These are phyloP conservation scores for Myiagra hebetior DNA, from an alignment of 2,113 vertebrate species.

Conservation along the genomic window DNA sequence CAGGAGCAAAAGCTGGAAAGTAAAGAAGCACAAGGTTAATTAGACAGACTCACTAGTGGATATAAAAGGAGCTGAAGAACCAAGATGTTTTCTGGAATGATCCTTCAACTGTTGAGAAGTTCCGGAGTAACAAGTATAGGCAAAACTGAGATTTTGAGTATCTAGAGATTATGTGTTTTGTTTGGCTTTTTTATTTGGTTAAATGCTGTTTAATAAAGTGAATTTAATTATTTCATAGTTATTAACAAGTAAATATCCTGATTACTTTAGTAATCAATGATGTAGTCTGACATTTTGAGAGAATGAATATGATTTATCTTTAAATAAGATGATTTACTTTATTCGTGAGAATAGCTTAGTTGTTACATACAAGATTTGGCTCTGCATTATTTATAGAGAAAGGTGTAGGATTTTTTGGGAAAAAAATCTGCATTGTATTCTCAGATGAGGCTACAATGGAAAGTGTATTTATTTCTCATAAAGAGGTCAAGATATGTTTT, in stretches of 20 bases:
- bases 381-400: background rate
- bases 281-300: background rate
- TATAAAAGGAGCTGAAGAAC: background rate
- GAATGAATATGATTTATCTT: background rate
- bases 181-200: background rate
- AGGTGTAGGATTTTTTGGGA: background rate
- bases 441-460: background rate
- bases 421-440: background rate
- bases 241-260: background rate
- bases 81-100: background rate
- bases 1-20: background rate
- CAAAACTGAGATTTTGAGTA: background rate
- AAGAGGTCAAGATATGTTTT: background rate
- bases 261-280: background rate
- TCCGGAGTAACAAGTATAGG: background rate
- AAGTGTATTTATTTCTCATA: background rate
- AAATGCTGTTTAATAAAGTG: background rate
- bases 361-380: background rate
- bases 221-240: background rate
- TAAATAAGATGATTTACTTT: background rate
- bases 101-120: background rate
- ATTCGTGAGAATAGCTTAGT: background rate
- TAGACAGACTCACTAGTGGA: background rate
- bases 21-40: background rate
- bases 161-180: background rate